Base-by-base conservation (phyloP, 2,113 vertebrate species). In the Myotis lucifugus region DNA sequence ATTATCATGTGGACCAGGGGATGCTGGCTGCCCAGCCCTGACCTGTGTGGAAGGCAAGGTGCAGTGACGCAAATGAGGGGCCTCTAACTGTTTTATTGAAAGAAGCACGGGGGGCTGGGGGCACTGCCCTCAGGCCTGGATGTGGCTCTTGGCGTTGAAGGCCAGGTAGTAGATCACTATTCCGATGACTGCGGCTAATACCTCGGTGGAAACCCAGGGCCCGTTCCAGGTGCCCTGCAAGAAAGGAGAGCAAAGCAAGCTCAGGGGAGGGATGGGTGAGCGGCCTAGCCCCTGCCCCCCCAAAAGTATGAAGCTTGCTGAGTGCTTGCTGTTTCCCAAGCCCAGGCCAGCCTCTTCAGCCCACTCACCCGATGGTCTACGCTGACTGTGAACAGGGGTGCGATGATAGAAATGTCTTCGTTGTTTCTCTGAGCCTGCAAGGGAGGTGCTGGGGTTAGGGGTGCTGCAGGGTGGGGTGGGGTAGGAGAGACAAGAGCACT, bases 391-490 rank as follows among this genome's bases (percentile, higher is more conserved):
- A 99, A 99, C 29, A 99, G 98, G 29, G 99, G 99, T 29, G 98
- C 97, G 96, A 99, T 99, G 79, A 98, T 73, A 0, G 99, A 99
- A 1, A 99, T 78, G 8, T 99, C 99, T 96, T 99, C 99, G 0
- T 99, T 99, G 97, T 99, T 99, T 91, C 99, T 99, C 95, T 99
- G 99, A 52, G 99, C 99, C 99, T 99, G 95, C 19, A 96, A 93
- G 5, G 32, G 64, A 96, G 10, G 1, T 2, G 8, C 5, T 29
- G 2, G 3, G 32, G 23, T 95, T 34, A 95, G 90, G 70, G 46
- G 48, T 6, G 7, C 76, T 40, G 9, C 64, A 2, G 5, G 48
- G 34, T 10, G 40, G 32, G 42, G 34, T 0, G 23, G 7, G 50
- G 8, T 17, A 48, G 13, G 23, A 21, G 27, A 52, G 27, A n/a